phyloP scores from a whole-genome alignment of 2,113 vertebrate genomes.

The Diphyllodes magnificus region DNA sequence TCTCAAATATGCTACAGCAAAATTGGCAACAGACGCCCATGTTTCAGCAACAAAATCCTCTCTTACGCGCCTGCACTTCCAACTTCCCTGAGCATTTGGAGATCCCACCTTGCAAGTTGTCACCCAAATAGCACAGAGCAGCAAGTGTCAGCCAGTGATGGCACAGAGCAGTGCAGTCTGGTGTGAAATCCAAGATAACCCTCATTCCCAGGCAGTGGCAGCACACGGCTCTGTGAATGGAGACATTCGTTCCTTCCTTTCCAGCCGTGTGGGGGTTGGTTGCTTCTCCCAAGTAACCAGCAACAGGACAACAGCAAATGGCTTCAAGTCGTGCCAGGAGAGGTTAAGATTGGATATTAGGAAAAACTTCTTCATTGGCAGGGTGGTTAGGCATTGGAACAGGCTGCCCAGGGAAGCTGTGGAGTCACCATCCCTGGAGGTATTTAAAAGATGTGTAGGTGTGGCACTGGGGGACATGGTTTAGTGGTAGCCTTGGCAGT shows the following conservation, averaged over 20 bases:
- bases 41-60: conserved; percentile 27
- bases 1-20: background rate
- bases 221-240: background rate
- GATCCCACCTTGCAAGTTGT: background rate
- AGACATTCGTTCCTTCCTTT: background rate
- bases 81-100: background rate
- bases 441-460: background rate
- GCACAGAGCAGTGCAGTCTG: background rate
- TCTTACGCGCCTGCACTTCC: background rate
- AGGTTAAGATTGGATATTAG: background rate
- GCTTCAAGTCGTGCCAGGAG: background rate
- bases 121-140: background rate
- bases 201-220: background rate
- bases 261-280: accelerated
- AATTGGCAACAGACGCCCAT: background rate
- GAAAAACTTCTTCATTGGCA: background rate
- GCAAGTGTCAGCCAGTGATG: background rate
- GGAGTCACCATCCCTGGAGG: background rate
- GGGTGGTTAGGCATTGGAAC: background rate
- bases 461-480: background rate
- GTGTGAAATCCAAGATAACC: background rate
- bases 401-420: background rate
- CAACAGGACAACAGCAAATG: background rate
- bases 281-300: background rate
- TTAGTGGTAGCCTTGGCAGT: background rate